Evolutionary conservation across 2,797 vertebrate species (phyloP).

Genomic region (Stomatorhinus walkeri): DNA sequence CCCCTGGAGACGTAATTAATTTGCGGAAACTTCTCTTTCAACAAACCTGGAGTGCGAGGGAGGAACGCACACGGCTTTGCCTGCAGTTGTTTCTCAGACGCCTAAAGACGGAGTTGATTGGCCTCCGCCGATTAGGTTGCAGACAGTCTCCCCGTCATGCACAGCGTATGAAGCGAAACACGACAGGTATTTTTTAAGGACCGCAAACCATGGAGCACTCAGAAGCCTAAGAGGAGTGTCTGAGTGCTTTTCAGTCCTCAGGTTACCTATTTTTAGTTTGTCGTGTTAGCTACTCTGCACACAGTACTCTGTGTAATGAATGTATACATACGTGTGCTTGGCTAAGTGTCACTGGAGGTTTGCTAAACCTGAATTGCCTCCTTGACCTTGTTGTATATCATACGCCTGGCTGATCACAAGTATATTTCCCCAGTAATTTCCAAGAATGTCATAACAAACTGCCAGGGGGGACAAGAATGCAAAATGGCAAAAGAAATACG

Average conservation of each 20-base stretch:
- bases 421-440: background rate
- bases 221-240: background rate
- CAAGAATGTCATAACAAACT: background rate
- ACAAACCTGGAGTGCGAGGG: conserved; percentile 32
- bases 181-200: background rate
- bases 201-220: background rate
- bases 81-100: conserved; percentile 37
- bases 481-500: background rate
- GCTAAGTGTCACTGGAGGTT: background rate
- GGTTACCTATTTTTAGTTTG: background rate
- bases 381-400: background rate
- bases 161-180: background rate
- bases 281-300: background rate
- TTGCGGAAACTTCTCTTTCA: conserved; percentile 42
- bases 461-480: background rate
- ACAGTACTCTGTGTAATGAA: background rate
- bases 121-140: background rate
- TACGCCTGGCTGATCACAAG: background rate
- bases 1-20: conserved; percentile 47
- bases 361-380: background rate
- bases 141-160: background rate
- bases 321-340: background rate
- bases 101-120: conserved; percentile 22
- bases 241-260: background rate
- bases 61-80: conserved; percentile 39